Conservation (phyloP, 2,113 vertebrate genomes). For the Mus spicilegus region DNA sequence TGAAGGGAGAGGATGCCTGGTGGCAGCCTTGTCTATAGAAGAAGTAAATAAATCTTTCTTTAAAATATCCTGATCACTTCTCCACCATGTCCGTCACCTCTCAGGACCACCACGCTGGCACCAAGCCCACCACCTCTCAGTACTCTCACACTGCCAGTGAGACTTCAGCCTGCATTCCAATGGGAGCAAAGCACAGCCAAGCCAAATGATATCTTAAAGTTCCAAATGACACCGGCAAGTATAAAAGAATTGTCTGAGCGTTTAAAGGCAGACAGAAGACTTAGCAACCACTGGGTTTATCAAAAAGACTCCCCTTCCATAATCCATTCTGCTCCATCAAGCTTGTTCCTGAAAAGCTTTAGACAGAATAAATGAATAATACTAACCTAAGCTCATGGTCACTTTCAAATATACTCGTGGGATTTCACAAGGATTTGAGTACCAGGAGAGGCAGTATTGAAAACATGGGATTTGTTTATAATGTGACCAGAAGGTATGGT, state of each 20-base stretch:
- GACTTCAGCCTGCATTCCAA: not conserved
- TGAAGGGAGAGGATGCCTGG: not conserved
- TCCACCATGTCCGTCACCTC: no score
- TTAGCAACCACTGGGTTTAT: not conserved
- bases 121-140: no score
- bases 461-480: slow-evolving; percentile 21
- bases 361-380: not conserved
- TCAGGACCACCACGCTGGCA: no score
- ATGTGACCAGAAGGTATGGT: not conserved
- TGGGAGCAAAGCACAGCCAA: no score
- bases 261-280: not conserved
- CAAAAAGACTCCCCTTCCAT: not conserved
- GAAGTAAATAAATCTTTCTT: not conserved
- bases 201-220: not conserved
- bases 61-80: not conserved
- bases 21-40: not conserved
- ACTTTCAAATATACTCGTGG: not conserved
- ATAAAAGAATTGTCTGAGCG: accelerated
- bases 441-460: not conserved
- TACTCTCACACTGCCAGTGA: no score
- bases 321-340: no score
- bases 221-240: no score
- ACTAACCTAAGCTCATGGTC: not conserved
- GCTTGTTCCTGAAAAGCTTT: not conserved
- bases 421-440: not conserved